These are phyloP conservation scores for Glyphotaelius pellucidus DNA, from an alignment of 2,888 invertebrate species.

Conservation along the genomic window DNA sequence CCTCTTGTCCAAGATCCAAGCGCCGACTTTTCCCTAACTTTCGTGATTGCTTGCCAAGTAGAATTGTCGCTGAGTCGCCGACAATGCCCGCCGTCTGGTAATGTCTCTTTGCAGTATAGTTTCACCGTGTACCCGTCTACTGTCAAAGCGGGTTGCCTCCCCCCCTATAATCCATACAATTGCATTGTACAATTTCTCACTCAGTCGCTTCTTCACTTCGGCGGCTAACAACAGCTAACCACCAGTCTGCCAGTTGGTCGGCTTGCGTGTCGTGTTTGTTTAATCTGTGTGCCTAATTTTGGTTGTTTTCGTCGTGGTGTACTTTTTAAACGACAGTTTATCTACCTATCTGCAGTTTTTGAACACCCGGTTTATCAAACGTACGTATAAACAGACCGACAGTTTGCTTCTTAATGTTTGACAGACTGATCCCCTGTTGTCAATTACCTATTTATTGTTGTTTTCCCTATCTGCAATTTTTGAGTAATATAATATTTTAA, in stretches of 20 bases:
- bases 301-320: neutral
- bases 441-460: too few species aligned
- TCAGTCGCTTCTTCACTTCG: constrained; percentile 9
- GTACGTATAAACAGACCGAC: too few species aligned
- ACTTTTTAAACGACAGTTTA: neutral
- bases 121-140: neutral
- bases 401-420: too few species aligned
- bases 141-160: neutral
- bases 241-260: neutral
- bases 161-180: neutral
- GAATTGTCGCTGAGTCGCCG: neutral
- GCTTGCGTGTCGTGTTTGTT: neutral
- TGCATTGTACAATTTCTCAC: neutral
- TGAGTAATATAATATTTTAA: too few species aligned
- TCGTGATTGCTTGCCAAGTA: neutral
- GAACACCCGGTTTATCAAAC: neutral
- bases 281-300: neutral
- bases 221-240: neutral
- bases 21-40: neutral
- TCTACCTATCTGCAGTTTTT: neutral
- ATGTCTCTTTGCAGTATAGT: too few species aligned
- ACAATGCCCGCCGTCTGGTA: neutral
- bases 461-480: too few species aligned
- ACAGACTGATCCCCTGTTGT: too few species aligned
- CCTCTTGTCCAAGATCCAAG: neutral